phyloP scores from a whole-genome alignment of 2,888 invertebrate genomes.

The Vannuccia rotundouncinata region DNA sequence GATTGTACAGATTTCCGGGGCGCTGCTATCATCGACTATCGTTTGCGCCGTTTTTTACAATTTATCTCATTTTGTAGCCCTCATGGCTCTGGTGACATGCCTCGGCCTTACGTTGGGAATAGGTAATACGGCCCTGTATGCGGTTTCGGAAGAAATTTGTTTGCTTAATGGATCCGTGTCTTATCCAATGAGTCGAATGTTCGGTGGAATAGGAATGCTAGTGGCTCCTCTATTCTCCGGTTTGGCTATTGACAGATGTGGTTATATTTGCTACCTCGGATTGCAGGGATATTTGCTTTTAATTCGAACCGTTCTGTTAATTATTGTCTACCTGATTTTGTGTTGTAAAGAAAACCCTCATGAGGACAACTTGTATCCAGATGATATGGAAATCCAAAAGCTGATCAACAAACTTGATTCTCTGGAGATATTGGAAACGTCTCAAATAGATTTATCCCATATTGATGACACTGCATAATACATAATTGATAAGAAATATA shows the following conservation, averaged over 20 bases:
- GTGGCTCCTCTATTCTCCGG: slow-evolving; percentile 35
- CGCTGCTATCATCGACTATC: background rate
- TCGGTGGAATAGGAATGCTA: slow-evolving; percentile 35
- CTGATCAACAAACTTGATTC: too few species aligned
- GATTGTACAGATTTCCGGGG: slow-evolving; percentile 21
- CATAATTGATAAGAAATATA: too few species aligned
- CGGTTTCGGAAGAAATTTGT: slow-evolving; percentile 37
- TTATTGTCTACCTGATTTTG: background rate
- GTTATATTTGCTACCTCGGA: slow-evolving; percentile 12
- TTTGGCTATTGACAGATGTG: slow-evolving; percentile 30
- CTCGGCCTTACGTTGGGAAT: slow-evolving; percentile 34
- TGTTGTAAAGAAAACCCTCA: too few species aligned
- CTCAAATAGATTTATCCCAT: too few species aligned
- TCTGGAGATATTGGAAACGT: too few species aligned
- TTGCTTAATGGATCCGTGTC: slow-evolving; percentile 33
- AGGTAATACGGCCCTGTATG: slow-evolving; percentile 36
- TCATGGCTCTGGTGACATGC: slow-evolving; percentile 10
- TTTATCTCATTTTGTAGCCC: too few species aligned
- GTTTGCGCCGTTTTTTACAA: slow-evolving; percentile 8
- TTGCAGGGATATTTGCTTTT: background rate
- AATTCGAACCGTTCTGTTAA: background rate
- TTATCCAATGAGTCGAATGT: slow-evolving; percentile 37
- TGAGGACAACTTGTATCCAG: too few species aligned
- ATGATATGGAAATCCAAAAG: too few species aligned
- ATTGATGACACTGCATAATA: too few species aligned